phyloP scores from a whole-genome alignment of 2,888 invertebrate species.

The Lordiphosa andalusiaca region DNA sequence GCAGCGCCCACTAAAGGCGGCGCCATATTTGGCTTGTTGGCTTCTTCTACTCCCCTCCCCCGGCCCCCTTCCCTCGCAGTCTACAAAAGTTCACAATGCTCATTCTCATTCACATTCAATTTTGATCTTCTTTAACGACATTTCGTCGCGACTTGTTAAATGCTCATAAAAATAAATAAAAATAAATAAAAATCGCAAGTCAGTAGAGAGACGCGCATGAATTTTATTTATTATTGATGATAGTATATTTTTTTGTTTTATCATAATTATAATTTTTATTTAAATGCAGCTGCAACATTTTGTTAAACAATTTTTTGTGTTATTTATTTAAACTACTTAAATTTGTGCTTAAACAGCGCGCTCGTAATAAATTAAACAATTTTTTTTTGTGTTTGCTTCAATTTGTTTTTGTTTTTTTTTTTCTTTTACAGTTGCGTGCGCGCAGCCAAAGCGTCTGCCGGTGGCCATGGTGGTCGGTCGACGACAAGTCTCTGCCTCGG shows the following conservation, averaged over 20 bases:
- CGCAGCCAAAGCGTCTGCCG: constrained; percentile 62
- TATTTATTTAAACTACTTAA: constrained; percentile 73
- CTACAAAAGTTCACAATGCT: constrained; percentile 27
- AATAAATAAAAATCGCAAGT: background rate
- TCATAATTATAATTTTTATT: constrained; percentile 32
- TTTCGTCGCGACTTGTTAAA: constrained; percentile 49
- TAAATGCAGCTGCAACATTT: constrained; percentile 38
- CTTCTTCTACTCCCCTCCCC: constrained; percentile 12
- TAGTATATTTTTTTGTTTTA: constrained; percentile 19
- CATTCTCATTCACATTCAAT: constrained; percentile 65
- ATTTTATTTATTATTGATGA: constrained; percentile 14
- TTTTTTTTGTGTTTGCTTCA: constrained; percentile 30
- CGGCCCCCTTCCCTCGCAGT: constrained; percentile 12
- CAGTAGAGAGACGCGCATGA: background rate
- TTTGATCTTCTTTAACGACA: constrained; percentile 69
- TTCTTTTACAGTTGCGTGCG: constrained; percentile 37
- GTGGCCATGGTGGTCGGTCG: constrained; percentile 27
- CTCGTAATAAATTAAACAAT: constrained; percentile 52
- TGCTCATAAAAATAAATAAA: constrained; percentile 42
- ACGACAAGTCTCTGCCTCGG: constrained; percentile 20
- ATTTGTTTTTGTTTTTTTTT: constrained; percentile 14
- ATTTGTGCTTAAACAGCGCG: constrained; percentile 74
- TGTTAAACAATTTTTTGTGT: constrained; percentile 31
- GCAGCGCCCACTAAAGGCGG: constrained; percentile 39
- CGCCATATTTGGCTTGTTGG: constrained; percentile 59